Evolutionary conservation across 2,888 invertebrate genomes (phyloP), one percentile per base, ranked within the genome.

Genomic region (Gisinianus flammeolus): DNA sequence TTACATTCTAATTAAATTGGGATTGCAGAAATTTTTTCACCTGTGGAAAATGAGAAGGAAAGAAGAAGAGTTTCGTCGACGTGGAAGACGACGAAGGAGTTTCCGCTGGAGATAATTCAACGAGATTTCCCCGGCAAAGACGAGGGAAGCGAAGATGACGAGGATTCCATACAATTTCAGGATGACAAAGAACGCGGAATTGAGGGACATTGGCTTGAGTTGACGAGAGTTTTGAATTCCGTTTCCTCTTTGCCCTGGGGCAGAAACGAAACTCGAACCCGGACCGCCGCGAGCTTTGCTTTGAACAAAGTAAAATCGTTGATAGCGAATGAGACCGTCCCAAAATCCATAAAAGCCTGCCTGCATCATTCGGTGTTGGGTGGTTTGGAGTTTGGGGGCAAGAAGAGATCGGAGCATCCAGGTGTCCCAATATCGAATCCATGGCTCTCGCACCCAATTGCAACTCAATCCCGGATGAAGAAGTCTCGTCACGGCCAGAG

Each of bases 371-470:
- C 67, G 24, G 4, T 22, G 35, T 35, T 35, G 35, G 12, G 12
- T 35, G 35, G 35, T 35, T 8, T 35, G 12, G 35, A 35, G 5
- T 35, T 12, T 35, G 35, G 12, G 6, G 35, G 35, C 35, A 35
- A 5, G 35, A 12, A 35, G 35, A 35, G 12, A 35, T 35, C 12
- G 35, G 35, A 74, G 2, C 10, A 66, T 44, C 75, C 66, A 66
- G 28, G 75, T 75, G 35, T 75, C 31, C 75, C 75, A 75, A 28
- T 75, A 75, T 1, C 19, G 31, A 1, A 28, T 35, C 52, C 66
- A 75, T 16, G 4, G 28, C 12, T 66, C 52, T n/a, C n/a, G 19
- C 3, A 75, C 67, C 1, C 19, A 66, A 67, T 66, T 75, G 28
- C 75, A 75, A 26, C 35, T 64, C 30, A 52, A 35, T 22, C 44